phyloP scores from a whole-genome alignment of 2,797 vertebrate species.

The Alcedo atthis region DNA sequence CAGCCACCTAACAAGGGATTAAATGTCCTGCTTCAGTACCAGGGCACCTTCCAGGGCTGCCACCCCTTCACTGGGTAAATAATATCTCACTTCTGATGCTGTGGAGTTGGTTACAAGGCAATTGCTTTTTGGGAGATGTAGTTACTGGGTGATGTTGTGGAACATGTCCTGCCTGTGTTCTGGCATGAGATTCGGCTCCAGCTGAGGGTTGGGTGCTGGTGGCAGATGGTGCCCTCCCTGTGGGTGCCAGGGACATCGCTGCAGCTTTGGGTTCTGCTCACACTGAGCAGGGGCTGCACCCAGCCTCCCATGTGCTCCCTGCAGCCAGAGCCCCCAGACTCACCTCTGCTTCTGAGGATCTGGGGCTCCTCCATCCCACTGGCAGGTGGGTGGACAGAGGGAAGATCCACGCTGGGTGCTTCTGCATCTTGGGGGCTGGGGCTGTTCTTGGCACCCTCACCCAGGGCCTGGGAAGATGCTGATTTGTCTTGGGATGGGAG shows the following conservation, averaged over 20 bases:
- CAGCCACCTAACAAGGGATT: background rate
- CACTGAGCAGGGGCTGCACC: accelerated
- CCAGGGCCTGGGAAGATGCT: accelerated
- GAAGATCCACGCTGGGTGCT: accelerated
- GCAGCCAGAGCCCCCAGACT: background rate
- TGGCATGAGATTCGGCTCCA: background rate
- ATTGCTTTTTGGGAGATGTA: conserved; percentile 21
- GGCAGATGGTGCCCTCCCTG: background rate
- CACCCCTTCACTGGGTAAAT: background rate
- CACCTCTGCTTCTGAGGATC: accelerated
- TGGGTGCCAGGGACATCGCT: accelerated
- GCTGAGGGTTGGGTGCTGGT: background rate
- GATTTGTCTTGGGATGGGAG: background rate
- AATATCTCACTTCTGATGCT: background rate
- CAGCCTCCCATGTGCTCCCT: background rate
- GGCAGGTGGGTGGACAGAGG: background rate
- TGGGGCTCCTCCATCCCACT: background rate
- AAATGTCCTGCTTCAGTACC: background rate
- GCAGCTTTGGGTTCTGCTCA: background rate
- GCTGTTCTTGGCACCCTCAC: background rate
- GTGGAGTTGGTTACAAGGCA: background rate
- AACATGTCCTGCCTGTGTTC: background rate
- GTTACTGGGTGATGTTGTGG: background rate
- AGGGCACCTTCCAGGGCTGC: background rate
- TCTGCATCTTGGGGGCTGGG: background rate